phyloP scores from a whole-genome alignment of 2,888 invertebrate species.

The Rotaria socialis region DNA sequence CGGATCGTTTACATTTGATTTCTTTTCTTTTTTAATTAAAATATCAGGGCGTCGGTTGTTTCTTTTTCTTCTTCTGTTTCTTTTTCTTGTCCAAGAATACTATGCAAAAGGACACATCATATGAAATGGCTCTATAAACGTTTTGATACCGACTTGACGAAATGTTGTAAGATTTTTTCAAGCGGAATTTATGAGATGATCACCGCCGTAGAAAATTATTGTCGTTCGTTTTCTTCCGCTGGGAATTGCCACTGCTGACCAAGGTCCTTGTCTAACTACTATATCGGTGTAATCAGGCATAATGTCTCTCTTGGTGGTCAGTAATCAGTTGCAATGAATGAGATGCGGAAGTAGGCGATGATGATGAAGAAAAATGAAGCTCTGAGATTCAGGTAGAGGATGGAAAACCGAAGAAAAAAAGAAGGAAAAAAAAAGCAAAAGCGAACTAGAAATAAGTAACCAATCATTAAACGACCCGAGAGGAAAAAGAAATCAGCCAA shows the following conservation, averaged over 20 bases:
- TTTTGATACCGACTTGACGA: neutral
- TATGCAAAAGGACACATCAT: neutral
- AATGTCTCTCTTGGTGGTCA: slow-evolving; percentile 1
- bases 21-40: slow-evolving; percentile 3
- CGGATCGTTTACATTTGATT: neutral
- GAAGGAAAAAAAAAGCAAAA: neutral
- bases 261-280: slow-evolving; percentile 2
- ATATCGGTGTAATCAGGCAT: neutral
- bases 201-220: neutral
- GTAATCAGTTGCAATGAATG: neutral
- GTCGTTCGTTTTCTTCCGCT: neutral
- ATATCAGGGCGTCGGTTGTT: neutral
- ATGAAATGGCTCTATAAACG: neutral
- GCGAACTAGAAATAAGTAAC: neutral
- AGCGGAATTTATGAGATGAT: slow-evolving; percentile 7
- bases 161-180: neutral
- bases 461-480: slow-evolving; percentile 16
- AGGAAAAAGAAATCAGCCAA: slow-evolving; percentile 31
- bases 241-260: slow-evolving; percentile 7
- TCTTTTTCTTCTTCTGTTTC: neutral
- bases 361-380: neutral
- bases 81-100: neutral
- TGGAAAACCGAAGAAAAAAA: neutral
- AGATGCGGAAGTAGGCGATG: neutral
- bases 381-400: neutral